Conservation (phyloP, 1,140 invertebrate species). For the Bombus confusus region DNA sequence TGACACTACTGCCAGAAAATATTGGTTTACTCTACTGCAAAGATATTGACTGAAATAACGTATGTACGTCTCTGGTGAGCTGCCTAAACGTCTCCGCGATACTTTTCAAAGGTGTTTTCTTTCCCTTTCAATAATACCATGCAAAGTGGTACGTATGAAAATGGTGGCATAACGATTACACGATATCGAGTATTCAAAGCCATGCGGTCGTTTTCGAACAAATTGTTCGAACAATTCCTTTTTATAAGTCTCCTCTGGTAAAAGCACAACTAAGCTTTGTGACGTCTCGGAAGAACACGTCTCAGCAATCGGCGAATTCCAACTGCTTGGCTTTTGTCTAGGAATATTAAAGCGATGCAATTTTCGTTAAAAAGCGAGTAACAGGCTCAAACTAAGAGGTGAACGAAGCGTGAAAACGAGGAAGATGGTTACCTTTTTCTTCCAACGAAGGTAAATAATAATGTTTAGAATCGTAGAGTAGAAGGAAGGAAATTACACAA, state of each 20-base stretch:
- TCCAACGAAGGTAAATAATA: background rate
- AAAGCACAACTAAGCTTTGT: background rate
- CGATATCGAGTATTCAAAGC: background rate
- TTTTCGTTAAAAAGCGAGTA: background rate
- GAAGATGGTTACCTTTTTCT: background rate
- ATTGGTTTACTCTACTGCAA: background rate
- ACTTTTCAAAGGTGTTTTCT: background rate
- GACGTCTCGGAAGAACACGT: background rate
- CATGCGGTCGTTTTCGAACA: background rate
- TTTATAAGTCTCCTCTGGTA: background rate
- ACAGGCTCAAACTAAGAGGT: background rate
- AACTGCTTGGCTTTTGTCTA: background rate
- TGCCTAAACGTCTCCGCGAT: background rate
- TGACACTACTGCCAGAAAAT: background rate
- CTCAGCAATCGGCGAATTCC: background rate
- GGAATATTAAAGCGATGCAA: constrained; percentile 15
- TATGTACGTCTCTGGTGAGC: too few species aligned
- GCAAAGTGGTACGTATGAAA: background rate
- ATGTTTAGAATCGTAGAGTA: background rate
- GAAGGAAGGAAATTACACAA: background rate
- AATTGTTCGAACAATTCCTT: constrained; percentile 2
- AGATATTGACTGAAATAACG: background rate
- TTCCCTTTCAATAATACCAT: background rate
- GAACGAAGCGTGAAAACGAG: background rate
- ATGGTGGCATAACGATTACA: background rate